These are phyloP conservation scores for Incurvaria masculella DNA, from an alignment of 2,888 invertebrate genomes.

Conservation along the genomic window DNA sequence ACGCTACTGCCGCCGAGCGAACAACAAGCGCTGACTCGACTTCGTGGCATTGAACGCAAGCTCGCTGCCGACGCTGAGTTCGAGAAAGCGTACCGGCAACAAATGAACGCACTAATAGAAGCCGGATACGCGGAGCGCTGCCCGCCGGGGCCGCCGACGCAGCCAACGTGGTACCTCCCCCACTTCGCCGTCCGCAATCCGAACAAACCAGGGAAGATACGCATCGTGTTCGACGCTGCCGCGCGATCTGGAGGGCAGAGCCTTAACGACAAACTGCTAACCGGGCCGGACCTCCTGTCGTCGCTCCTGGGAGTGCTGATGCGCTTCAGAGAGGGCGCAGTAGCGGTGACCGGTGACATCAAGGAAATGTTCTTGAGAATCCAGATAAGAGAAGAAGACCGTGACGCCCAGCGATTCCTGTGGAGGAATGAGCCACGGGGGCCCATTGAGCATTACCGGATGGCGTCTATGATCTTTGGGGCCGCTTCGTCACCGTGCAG, in stretches of 20 bases:
- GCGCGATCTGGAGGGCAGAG: neutral
- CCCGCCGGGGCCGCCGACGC: neutral
- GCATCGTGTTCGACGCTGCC: neutral
- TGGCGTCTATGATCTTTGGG: slow-evolving; percentile 1
- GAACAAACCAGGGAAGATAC: neutral
- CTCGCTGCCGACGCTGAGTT: slow-evolving; percentile 4
- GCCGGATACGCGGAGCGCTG: slow-evolving; percentile 12
- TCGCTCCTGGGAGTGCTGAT: slow-evolving; percentile 11
- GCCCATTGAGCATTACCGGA: neutral
- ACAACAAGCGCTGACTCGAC: slow-evolving; percentile 3
- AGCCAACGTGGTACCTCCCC: neutral
- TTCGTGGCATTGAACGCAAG: slow-evolving; percentile 7
- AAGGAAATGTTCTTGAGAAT: slow-evolving; percentile 17
- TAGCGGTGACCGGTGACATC: slow-evolving; percentile 15
- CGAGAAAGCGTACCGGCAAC: slow-evolving; percentile 5
- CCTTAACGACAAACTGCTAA: neutral
- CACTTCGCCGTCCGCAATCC: neutral
- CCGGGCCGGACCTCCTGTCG: neutral
- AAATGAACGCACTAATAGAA: slow-evolving; percentile 6
- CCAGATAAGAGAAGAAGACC: slow-evolving; percentile 9
- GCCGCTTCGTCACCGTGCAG: slow-evolving; percentile 11
- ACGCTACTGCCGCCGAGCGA: slow-evolving; percentile 8
- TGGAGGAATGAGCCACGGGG: slow-evolving; percentile 1
- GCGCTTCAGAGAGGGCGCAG: slow-evolving; percentile 13
- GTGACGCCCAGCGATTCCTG: slow-evolving; percentile 11